Percentiles rank a stretch among this genome's conserved stretches.
phyloP scores from a whole-genome alignment of 1,140 invertebrate species.

The Branchinecta lindahli region DNA sequence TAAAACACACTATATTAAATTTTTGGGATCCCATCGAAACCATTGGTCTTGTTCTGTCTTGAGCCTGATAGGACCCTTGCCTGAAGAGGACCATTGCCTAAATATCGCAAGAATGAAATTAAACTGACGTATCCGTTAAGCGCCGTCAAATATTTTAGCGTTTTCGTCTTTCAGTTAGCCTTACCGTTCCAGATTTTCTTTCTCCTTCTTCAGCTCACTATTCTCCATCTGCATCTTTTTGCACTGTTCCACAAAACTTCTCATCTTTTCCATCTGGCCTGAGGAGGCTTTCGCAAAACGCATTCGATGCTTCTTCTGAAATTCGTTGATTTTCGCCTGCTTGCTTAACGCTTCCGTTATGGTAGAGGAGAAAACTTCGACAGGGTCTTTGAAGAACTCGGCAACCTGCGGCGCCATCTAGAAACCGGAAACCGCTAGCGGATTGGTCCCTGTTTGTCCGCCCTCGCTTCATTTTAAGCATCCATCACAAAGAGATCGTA shows the following conservation, averaged over 20 bases:
- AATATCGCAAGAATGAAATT: no score
- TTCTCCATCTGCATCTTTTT: background rate
- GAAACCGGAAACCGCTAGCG: background rate
- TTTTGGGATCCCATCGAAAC: no score
- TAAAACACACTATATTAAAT: no score
- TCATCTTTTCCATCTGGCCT: background rate
- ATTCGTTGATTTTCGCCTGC: background rate
- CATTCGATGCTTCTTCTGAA: background rate
- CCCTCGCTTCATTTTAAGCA: no score
- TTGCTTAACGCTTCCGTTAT: background rate
- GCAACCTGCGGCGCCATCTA: background rate
- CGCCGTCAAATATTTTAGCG: no score
- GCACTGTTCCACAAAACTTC: background rate
- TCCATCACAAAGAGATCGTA: no score
- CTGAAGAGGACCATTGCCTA: no score
- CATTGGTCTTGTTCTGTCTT: no score
- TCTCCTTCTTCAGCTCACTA: background rate
- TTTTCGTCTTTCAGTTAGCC: no score
- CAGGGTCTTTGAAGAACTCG: background rate
- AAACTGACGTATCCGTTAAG: no score
- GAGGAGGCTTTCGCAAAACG: background rate
- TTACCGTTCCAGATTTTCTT: background rate
- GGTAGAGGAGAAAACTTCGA: background rate
- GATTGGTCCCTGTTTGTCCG: no score
- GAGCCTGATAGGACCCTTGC: no score